Conservation (phyloP, 2,797 vertebrate species). For the Mormyrus proboscirostris region DNA sequence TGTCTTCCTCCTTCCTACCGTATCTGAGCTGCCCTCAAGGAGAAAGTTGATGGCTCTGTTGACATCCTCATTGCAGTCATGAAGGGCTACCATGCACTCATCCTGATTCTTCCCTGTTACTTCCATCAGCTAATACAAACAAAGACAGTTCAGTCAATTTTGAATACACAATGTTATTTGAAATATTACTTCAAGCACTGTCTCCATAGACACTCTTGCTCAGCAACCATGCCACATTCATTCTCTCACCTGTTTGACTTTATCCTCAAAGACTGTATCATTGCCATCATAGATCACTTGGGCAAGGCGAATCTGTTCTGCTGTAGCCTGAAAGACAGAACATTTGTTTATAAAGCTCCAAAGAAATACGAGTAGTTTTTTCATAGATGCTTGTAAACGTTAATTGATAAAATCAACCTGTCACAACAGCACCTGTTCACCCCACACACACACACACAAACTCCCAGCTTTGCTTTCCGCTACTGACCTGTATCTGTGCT, state of each 20-base stretch:
- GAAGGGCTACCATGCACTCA: conserved; percentile 91
- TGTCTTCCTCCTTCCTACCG: conserved; percentile 58
- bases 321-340: conserved; percentile 75
- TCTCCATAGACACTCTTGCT: not conserved
- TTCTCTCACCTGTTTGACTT: conserved; percentile 86
- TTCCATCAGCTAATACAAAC: conserved; percentile 78
- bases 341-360: not conserved
- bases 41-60: conserved; percentile 95
- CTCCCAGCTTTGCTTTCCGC: not conserved
- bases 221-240: not conserved
- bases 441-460: not conserved
- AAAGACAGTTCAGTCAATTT: conserved; percentile 4
- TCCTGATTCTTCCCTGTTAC: conserved; percentile 93
- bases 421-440: not conserved
- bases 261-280: conserved; percentile 89
- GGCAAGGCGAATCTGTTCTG: conserved; percentile 95
- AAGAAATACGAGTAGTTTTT: not conserved
- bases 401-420: not conserved
- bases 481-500: conserved; percentile 83
- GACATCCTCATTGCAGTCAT: conserved; percentile 93
- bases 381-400: not conserved
- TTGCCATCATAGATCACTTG: conserved; percentile 96
- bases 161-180: not conserved
- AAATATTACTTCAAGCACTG: not conserved
- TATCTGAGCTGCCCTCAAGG: conserved; percentile 87